A percentile compares a stretch with the other conserved stretches of the same genome.
These are phyloP conservation scores for Onthophagus sagittarius DNA, from an alignment of 2,888 invertebrate species.

Conservation along the genomic window DNA sequence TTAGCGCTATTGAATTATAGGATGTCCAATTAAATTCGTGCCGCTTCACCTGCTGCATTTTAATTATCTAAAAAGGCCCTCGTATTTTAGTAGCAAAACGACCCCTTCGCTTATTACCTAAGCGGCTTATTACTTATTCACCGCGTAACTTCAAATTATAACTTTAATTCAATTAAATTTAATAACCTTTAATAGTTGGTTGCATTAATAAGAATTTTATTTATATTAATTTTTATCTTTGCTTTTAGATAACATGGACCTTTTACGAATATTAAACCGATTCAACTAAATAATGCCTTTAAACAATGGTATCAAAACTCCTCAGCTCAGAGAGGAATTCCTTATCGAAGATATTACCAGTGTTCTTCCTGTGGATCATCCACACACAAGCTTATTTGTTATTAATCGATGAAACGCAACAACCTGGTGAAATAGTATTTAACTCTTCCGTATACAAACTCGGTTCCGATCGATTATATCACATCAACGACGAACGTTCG, in stretches of 20 bases:
- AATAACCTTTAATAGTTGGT: too few relatives aligned
- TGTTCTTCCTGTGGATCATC: slow-evolving; percentile 10
- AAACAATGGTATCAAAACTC: slow-evolving; percentile 30
- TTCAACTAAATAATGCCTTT: slow-evolving; percentile 20
- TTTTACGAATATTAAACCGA: background rate
- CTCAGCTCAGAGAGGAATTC: slow-evolving; percentile 32
- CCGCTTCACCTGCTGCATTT: background rate
- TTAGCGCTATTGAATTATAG: background rate
- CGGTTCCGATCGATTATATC: slow-evolving; percentile 74
- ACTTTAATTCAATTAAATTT: too few relatives aligned
- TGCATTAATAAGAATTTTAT: too few relatives aligned
- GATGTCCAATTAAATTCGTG: background rate
- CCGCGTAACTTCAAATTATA: too few relatives aligned
- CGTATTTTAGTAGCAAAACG: background rate
- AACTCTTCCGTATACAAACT: slow-evolving; percentile 78
- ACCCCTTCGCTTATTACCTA: background rate
- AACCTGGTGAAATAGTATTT: slow-evolving; percentile 66
- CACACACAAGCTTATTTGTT: slow-evolving; percentile 38
- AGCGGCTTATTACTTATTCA: background rate
- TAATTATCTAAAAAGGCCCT: background rate
- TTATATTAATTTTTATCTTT: background rate
- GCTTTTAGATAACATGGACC: slow-evolving; percentile 13
- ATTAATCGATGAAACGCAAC: slow-evolving; percentile 45
- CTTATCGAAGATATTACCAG: slow-evolving; percentile 9
- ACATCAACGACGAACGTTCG: slow-evolving; percentile 75